Base-by-base conservation (phyloP, 2,113 vertebrate genomes). In the Halcyon malimbica region DNA sequence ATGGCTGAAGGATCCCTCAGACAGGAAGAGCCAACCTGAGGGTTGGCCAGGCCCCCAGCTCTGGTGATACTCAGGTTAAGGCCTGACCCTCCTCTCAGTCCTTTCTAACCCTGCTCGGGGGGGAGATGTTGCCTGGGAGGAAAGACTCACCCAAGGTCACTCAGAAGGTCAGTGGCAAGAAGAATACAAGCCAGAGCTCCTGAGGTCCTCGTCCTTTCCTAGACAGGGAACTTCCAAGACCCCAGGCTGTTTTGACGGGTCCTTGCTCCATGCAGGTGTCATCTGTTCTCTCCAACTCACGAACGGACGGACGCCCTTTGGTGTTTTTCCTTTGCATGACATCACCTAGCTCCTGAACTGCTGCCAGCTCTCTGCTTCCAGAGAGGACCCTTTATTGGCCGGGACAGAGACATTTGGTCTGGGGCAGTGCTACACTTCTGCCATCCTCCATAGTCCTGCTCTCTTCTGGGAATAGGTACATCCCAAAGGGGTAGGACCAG, bases 251-350 rank as follows among this genome's bases (percentile, higher is more conserved):
- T 41, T 2, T 9, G 64, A 31, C 0, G 2, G 73, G 28, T 87
- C 80, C 51, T 16, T 4, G 78, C 75, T 69, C 95, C 16, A 3
- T 6, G 56, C 86, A 83, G 95, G 94, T 93, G 94, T 83, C 89
- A 42, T 33, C 88, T 74, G 67, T 24, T 57, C 83, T 78, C 86
- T 76, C 88, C 92, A 35, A 26, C 87, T 81, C 95, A 33, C 64
- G 6, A 9, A 60, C 57, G 13, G 90, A 94, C 70, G 63, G 90
- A 94, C 70, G 63, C 95, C 92, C 88, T 95, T 94, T 94, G 87
- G 96, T 97, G 96, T 85, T 96, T 97, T 96, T 96, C 94, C 94
- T 94, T 71, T 90, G 94, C 85, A 90, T 97, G 96, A 93, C 94
- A 96, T 96, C 95, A 96, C 88, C 88, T 82, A 20, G 92, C 90